A percentile compares a stretch with the other conserved stretches of the same genome.
These are phyloP conservation scores for Lucilia cuprina DNA, from an alignment of 1,140 invertebrate genomes.

Conservation along the genomic window DNA sequence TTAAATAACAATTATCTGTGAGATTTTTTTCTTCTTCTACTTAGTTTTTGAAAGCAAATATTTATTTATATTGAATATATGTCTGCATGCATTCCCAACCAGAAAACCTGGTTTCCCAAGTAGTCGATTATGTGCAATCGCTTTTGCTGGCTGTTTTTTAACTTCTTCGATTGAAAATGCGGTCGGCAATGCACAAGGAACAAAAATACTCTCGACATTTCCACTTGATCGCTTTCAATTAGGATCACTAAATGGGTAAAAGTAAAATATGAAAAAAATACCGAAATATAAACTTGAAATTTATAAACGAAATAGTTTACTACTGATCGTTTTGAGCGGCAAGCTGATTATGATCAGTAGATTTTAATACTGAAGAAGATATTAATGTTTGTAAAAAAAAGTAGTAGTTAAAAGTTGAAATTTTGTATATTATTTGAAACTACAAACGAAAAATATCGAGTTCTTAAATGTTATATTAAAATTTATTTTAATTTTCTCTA, in stretches of 20 bases:
- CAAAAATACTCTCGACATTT: neutral
- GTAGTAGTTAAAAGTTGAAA: neutral
- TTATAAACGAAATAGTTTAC: neutral
- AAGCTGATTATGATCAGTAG: neutral
- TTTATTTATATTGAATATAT: no score
- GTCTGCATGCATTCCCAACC: neutral
- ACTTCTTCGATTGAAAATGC: neutral
- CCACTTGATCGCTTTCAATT: constrained; percentile 12
- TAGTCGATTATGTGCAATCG: neutral
- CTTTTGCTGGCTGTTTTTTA: neutral
- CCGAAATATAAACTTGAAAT: neutral
- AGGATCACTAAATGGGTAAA: constrained; percentile 13
- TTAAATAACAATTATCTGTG: neutral
- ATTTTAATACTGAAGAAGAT: no score
- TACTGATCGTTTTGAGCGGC: neutral
- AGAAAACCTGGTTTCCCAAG: constrained; percentile 1
- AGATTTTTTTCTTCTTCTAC: neutral
- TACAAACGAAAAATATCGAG: no score
- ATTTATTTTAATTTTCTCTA: no score
- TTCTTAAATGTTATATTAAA: no score
- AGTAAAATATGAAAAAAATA: neutral
- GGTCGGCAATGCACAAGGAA: constrained; percentile 1
- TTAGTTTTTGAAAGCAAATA: neutral
- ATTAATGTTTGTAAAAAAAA: neutral
- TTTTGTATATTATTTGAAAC: no score